These are phyloP conservation scores for Cephalopachus bancanus DNA, from an alignment of 2,797 vertebrate species.

Conservation along the genomic window DNA sequence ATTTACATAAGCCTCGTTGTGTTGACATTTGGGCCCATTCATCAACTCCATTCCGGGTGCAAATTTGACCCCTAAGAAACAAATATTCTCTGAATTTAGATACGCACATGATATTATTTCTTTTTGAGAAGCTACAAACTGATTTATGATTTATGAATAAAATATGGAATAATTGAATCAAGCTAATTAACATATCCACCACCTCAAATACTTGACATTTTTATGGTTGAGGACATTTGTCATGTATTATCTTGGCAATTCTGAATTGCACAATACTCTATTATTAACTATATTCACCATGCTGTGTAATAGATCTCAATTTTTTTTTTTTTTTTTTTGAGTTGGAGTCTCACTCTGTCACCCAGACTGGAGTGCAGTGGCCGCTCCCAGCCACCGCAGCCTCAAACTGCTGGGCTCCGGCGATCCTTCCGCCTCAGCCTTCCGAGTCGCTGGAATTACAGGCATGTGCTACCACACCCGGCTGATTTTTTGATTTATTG, in stretches of 20 bases:
- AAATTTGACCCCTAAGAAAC: neutral
- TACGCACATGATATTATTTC: neutral
- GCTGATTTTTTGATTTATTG: no score
- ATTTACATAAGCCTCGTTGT: neutral
- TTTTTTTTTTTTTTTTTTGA: no score
- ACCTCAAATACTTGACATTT: neutral
- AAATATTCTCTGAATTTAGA: neutral
- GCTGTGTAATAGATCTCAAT: neutral
- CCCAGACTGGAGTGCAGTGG: no score
- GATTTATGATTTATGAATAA: neutral
- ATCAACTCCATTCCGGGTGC: neutral
- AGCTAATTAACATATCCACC: neutral
- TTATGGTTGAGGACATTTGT: neutral
- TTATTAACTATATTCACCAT: neutral
- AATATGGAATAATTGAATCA: neutral
- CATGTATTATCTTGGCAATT: neutral
- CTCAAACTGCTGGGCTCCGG: no score
- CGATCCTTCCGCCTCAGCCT: no score
- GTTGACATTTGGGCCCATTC: neutral
- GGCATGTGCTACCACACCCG: no score
- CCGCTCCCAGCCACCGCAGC: no score
- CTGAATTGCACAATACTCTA: neutral
- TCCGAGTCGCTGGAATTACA: no score
- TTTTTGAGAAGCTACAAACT: neutral
- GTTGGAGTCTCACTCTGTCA: no score